phyloP scores from a whole-genome alignment of 2,113 vertebrate genomes.

The Cynoglossus semilaevis region DNA sequence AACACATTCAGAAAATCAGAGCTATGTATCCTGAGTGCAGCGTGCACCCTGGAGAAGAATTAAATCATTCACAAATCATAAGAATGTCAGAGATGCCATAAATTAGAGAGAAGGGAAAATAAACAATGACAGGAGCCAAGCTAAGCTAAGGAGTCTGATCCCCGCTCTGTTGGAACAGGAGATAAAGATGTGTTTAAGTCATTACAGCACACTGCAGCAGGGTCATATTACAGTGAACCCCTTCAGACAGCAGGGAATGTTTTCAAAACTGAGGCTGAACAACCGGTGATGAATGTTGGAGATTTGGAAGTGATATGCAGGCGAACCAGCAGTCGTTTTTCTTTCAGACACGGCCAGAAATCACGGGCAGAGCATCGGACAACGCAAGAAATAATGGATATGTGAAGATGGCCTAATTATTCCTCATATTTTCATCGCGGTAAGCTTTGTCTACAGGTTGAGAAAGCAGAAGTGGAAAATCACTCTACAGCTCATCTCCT shows the following conservation, averaged over 20 bases:
- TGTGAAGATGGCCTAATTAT: slow-evolving; percentile 16
- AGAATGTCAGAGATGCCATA: slow-evolving; percentile 6
- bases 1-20: too few relatives aligned
- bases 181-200: slow-evolving; percentile 17
- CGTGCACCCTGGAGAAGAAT: slow-evolving; percentile 25
- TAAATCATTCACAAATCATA: slow-evolving; percentile 16
- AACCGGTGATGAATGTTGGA: slow-evolving; percentile 3
- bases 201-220: slow-evolving; percentile 14
- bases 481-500: slow-evolving; percentile 9
- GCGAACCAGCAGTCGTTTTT: background rate
- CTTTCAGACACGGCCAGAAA: slow-evolving; percentile 10
- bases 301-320: background rate
- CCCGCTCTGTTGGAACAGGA: background rate
- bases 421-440: slow-evolving; percentile 26
- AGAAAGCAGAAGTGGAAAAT: slow-evolving; percentile 20
- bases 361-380: background rate
- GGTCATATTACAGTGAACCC: slow-evolving; percentile 23
- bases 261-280: slow-evolving; percentile 11
- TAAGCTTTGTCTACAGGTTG: slow-evolving; percentile 37
- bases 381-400: background rate
- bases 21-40: background rate
- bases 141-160: slow-evolving; percentile 1
- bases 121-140: slow-evolving; percentile 2
- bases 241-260: slow-evolving; percentile 6
- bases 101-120: slow-evolving; percentile 5